phyloP scores from a whole-genome alignment of 2,113 vertebrate species.

The Piaya cayana region DNA sequence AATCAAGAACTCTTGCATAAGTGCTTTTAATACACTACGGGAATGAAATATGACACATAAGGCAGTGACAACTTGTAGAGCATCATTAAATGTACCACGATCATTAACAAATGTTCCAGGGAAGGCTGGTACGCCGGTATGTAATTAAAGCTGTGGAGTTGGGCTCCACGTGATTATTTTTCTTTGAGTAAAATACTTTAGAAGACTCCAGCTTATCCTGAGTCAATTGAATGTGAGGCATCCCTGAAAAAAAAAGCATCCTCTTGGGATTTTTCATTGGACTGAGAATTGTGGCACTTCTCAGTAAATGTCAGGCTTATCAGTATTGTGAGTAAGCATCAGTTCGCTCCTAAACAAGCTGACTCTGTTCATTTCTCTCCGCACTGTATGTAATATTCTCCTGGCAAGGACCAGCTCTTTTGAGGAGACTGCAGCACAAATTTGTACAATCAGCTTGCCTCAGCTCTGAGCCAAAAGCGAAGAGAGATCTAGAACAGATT shows the following conservation, averaged over 20 bases:
- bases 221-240: slow-evolving; percentile 32
- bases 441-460: slow-evolving; percentile 53
- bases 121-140: not conserved
- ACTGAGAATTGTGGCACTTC: slow-evolving; percentile 42
- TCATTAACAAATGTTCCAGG: not conserved
- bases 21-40: slow-evolving; percentile 8
- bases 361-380: slow-evolving; percentile 60
- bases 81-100: slow-evolving; percentile 15
- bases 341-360: slow-evolving; percentile 59
- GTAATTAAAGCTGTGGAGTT: not conserved
- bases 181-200: not conserved
- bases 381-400: slow-evolving; percentile 57
- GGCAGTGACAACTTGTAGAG: not conserved
- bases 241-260: not conserved
- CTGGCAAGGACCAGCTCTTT: slow-evolving; percentile 51
- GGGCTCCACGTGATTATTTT: not conserved
- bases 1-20: slow-evolving; percentile 42
- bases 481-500: slow-evolving; percentile 8
- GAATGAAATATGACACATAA: slow-evolving; percentile 12
- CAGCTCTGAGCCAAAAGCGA: slow-evolving; percentile 38
- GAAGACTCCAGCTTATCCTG: not conserved
- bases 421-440: slow-evolving; percentile 55
- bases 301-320: slow-evolving; percentile 62
- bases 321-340: slow-evolving; percentile 62
- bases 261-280: slow-evolving; percentile 36